Conservation (phyloP, 2,113 vertebrate genomes). For the Rhombomys opimus region DNA sequence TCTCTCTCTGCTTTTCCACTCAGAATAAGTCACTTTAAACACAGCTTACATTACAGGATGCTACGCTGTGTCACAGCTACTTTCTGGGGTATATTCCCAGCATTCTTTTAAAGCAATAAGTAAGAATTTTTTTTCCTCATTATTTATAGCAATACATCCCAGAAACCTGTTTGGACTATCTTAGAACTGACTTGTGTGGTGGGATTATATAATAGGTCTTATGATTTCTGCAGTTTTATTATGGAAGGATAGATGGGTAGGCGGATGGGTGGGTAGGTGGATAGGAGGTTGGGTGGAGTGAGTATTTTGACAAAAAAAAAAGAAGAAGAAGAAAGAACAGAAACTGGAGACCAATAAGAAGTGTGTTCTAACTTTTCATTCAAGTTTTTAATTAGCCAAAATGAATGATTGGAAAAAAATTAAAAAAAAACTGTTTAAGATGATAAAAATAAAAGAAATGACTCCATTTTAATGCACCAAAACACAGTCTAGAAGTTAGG, state of each 20-base stretch:
- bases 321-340: background rate
- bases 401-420: background rate
- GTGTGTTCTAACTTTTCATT: background rate
- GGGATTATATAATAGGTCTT: background rate
- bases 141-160: background rate
- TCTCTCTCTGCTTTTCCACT: slow-evolving; percentile 28
- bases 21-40: slow-evolving; percentile 49
- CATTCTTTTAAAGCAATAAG: background rate
- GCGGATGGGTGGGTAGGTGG: background rate
- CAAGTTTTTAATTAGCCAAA: background rate
- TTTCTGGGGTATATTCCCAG: slow-evolving; percentile 7
- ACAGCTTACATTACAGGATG: slow-evolving; percentile 29
- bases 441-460: background rate
- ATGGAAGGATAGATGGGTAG: background rate
- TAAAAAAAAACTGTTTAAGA: background rate
- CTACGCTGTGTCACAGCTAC: background rate
- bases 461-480: background rate
- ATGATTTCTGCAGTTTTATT: background rate
- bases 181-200: background rate
- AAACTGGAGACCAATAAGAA: background rate
- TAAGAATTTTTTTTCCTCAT: background rate
- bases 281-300: no score
- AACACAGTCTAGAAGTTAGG: background rate
- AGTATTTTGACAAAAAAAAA: background rate
- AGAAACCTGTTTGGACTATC: slow-evolving; percentile 12